Conservation (phyloP, 2,113 vertebrate genomes). For the Lycocorax pyrrhopterus region DNA sequence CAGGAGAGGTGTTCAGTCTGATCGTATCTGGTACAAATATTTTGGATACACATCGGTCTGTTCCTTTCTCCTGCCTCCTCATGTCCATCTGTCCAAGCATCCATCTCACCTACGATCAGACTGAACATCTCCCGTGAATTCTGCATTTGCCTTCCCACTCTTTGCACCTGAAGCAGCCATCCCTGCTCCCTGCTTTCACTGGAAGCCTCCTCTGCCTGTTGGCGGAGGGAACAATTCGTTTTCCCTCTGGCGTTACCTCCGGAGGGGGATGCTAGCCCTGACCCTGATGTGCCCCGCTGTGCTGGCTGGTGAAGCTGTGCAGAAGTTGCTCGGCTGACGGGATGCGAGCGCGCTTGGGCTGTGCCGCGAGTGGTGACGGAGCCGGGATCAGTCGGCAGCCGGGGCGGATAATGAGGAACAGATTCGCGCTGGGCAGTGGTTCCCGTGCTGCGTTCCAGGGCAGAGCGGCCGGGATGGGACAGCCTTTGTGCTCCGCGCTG, state of each 20-base stretch:
- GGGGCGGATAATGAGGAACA: slow-evolving; percentile 41
- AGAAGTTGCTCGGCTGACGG: not conserved
- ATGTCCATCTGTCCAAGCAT: not conserved
- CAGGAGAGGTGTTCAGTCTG: not conserved
- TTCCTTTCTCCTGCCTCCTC: not conserved
- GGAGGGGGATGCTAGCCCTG: not conserved
- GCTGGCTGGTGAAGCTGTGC: not conserved
- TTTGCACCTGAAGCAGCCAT: rapidly evolving
- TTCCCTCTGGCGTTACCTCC: not conserved
- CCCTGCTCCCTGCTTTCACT: not conserved
- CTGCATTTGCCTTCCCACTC: rapidly evolving
- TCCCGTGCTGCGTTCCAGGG: slow-evolving; percentile 32
- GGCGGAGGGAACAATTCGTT: not conserved
- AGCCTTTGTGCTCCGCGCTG: not conserved
- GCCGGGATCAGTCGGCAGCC: not conserved
- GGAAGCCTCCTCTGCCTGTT: not conserved
- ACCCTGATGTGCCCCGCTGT: rapidly evolving
- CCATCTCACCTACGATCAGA: not conserved
- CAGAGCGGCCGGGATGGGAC: slow-evolving; percentile 8
- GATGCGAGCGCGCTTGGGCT: not conserved
- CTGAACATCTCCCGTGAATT: not conserved
- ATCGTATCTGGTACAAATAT: too few species aligned
- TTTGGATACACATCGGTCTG: not conserved
- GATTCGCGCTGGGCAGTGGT: slow-evolving; percentile 15
- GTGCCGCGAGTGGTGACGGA: not conserved